A percentile compares a stretch with the other conserved stretches of the same genome.
phyloP scores from a whole-genome alignment of 1,140 invertebrate genomes.

The Drosophila ogumai region DNA sequence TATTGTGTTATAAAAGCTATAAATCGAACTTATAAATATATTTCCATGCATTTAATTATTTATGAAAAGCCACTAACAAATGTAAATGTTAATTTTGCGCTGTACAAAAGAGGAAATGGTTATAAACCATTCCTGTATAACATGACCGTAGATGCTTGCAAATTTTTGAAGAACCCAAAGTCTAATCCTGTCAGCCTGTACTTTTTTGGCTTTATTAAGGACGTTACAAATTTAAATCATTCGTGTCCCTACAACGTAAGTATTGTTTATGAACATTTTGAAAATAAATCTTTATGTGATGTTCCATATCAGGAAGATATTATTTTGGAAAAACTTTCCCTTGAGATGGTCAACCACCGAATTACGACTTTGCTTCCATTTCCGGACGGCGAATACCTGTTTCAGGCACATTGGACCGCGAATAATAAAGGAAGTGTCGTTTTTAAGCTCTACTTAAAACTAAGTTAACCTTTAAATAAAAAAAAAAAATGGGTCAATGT shows the following conservation, averaged over 20 bases:
- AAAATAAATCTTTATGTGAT: neutral
- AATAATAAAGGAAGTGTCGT: neutral
- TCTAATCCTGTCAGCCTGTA: neutral
- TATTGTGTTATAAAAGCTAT: conserved; percentile 28
- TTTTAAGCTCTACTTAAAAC: neutral
- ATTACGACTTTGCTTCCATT: conserved; percentile 6
- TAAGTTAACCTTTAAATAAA: too few species aligned
- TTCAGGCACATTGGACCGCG: neutral
- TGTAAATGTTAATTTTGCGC: neutral
- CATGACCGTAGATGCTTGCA: conserved; percentile 8
- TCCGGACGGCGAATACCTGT: neutral
- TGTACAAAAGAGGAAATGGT: conserved; percentile 22
- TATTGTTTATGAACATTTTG: neutral
- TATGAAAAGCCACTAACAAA: neutral
- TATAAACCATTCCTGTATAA: conserved; percentile 37
- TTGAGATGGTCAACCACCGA: conserved; percentile 3
- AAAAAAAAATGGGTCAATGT: neutral
- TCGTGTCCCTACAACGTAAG: neutral
- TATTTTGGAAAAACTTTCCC: conserved; percentile 3
- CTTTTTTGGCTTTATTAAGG: conserved; percentile 13
- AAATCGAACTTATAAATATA: conserved; percentile 32
- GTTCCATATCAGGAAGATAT: conserved; percentile 12
- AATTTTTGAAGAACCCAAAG: neutral
- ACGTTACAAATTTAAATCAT: conserved; percentile 21
- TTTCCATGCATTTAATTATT: neutral